These are phyloP conservation scores for Hemicordylus capensis DNA, from an alignment of 2,113 vertebrate genomes.

Conservation along the genomic window DNA sequence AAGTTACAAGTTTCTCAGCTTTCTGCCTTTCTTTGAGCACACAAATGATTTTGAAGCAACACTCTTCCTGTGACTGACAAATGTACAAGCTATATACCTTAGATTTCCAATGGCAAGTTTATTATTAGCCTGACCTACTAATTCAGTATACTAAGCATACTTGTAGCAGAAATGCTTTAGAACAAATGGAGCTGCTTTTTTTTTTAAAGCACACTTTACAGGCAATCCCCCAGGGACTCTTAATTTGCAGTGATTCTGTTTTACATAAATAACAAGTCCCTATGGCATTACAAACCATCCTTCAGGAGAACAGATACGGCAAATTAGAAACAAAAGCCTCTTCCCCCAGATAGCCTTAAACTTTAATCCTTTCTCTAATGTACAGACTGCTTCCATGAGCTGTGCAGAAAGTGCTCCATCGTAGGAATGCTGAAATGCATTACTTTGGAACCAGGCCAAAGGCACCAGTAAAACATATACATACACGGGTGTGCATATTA, in stretches of 20 bases:
- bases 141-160: neutral
- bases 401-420: constrained; percentile 71
- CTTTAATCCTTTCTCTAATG: constrained; percentile 34
- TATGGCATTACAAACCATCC: neutral
- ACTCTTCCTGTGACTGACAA: neutral
- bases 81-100: neutral
- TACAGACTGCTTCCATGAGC: constrained; percentile 64
- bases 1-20: neutral
- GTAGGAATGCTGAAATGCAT: constrained; percentile 2
- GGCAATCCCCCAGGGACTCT: constrained; percentile 1
- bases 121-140: neutral
- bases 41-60: neutral
- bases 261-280: constrained; percentile 27
- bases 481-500: neutral
- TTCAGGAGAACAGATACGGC: constrained; percentile 13
- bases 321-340: constrained; percentile 57
- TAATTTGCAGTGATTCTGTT: constrained; percentile 25
- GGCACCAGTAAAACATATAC: neutral
- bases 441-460: constrained; percentile 31
- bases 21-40: neutral
- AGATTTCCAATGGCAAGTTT: neutral
- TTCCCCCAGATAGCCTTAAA: constrained; percentile 57
- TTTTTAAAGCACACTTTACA: constrained; percentile 28
- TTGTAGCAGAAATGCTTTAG: neutral
- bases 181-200: constrained; percentile 33